phyloP scores from a whole-genome alignment of 2,113 vertebrate genomes.

The Meles meles region DNA sequence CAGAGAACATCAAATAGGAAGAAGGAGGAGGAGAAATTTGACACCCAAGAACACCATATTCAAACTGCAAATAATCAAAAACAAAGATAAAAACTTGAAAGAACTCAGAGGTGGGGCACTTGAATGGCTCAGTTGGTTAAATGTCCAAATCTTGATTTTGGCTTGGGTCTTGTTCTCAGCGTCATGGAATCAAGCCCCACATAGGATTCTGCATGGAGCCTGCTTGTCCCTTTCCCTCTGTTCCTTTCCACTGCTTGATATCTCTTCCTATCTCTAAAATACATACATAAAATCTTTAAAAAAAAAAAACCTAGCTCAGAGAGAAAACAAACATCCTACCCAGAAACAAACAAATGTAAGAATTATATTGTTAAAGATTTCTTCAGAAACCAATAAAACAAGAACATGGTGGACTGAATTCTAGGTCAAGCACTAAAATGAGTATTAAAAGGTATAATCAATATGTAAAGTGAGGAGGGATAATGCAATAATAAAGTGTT shows the following conservation, averaged over 20 bases:
- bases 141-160: not conserved
- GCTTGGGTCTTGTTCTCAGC: not conserved
- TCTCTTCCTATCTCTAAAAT: not conserved
- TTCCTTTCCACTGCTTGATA: not conserved
- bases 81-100: not conserved
- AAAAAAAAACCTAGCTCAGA: not conserved
- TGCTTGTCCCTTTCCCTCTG: not conserved
- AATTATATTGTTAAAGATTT: not conserved
- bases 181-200: not conserved
- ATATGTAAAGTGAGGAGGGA: not conserved
- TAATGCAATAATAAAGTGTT: not conserved
- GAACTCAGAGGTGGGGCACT: not conserved
- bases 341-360: not conserved
- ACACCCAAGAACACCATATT: not conserved
- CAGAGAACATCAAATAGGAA: not conserved
- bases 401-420: not conserved
- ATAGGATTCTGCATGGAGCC: not conserved
- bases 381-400: not conserved
- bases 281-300: not conserved
- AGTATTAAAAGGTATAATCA: not conserved
- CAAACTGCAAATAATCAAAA: not conserved
- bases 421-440: not conserved
- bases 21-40: not conserved
- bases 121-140: too few relatives aligned
- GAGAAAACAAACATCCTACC: not conserved